phyloP scores from a whole-genome alignment of 2,888 invertebrate species.

The Aphidius colemani region DNA sequence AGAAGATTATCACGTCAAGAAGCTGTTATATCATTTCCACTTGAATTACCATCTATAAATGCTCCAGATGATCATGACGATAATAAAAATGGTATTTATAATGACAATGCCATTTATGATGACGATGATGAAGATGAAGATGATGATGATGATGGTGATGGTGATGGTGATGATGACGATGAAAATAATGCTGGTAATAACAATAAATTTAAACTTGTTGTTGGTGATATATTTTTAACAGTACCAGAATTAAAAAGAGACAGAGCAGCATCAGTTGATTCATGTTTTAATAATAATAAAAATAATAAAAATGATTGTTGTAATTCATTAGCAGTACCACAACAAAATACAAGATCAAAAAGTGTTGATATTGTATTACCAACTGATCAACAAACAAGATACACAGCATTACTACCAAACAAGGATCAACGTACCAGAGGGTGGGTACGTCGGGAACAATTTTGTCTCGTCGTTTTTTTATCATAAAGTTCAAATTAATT shows the following conservation, averaged over 20 bases:
- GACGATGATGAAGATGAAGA: slow-evolving; percentile 35
- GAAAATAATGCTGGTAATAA: slow-evolving; percentile 24
- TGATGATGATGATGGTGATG: slow-evolving; percentile 34
- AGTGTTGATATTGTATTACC: slow-evolving; percentile 88
- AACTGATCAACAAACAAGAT: slow-evolving; percentile 82
- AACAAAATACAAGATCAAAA: slow-evolving; percentile 73
- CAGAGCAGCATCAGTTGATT: slow-evolving; percentile 86
- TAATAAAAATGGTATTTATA: slow-evolving; percentile 15
- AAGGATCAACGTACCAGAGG: slow-evolving; percentile 55
- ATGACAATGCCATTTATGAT: slow-evolving; percentile 12
- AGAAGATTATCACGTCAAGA: slow-evolving; percentile 72
- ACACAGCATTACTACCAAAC: slow-evolving; percentile 71
- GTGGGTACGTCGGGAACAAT: slow-evolving; percentile 52
- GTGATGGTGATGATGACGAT: slow-evolving; percentile 29
- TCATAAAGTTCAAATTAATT: too few species aligned
- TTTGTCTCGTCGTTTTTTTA: slow-evolving; percentile 4
- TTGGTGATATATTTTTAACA: slow-evolving; percentile 76
- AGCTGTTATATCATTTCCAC: slow-evolving; percentile 71
- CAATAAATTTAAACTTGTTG: slow-evolving; percentile 55
- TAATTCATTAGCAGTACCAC: slow-evolving; percentile 74
- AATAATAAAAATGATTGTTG: slow-evolving; percentile 57
- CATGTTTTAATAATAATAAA: slow-evolving; percentile 79
- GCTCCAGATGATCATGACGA: slow-evolving; percentile 25
- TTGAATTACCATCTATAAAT: slow-evolving; percentile 43
- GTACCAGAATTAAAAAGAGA: slow-evolving; percentile 85